These are phyloP conservation scores for Malacoraja senta DNA, from an alignment of 2,797 vertebrate species.

Conservation along the genomic window DNA sequence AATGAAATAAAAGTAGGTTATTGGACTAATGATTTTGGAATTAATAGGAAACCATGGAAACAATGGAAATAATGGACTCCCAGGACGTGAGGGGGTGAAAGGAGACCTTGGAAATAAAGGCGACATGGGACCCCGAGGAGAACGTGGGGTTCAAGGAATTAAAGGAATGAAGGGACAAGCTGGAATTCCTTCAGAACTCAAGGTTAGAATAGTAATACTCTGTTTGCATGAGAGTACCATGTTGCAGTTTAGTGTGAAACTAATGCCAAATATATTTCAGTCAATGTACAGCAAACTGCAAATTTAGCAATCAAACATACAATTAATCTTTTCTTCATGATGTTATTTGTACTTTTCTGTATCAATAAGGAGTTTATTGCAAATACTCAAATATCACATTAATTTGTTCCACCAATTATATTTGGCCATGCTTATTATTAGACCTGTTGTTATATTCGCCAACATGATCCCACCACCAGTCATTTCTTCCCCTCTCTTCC, in stretches of 20 bases:
- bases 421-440: background rate
- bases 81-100: slow-evolving; percentile 65
- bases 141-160: slow-evolving; percentile 62
- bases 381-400: background rate
- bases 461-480: too few relatives aligned
- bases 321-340: background rate
- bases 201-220: slow-evolving; percentile 51
- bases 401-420: background rate
- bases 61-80: slow-evolving; percentile 70
- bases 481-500: too few relatives aligned
- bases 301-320: background rate
- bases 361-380: background rate
- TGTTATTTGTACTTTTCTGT: background rate
- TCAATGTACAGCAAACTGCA: background rate
- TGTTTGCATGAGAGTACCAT: background rate
- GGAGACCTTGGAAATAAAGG: slow-evolving; percentile 71
- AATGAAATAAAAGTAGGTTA: background rate
- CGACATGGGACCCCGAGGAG: slow-evolving; percentile 63
- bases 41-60: slow-evolving; percentile 67
- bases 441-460: background rate
- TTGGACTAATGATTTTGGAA: background rate
- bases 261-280: background rate
- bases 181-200: slow-evolving; percentile 65
- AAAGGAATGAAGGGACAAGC: slow-evolving; percentile 69
- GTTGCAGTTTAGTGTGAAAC: background rate